Conservation (phyloP, 2,113 vertebrate genomes). For the Syrmaticus mikado region DNA sequence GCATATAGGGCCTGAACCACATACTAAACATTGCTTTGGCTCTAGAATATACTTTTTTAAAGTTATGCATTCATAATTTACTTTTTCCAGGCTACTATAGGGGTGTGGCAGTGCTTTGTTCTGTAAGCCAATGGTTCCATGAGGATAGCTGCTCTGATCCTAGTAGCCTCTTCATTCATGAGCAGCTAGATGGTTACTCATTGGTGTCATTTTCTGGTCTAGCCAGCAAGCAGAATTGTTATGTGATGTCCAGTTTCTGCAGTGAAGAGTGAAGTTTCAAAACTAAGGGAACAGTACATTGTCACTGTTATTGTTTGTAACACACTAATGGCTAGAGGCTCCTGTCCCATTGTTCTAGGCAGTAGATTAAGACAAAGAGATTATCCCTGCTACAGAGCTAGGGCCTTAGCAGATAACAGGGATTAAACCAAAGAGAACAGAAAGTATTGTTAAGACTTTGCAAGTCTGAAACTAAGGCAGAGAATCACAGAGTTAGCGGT, state of each 20-base stretch:
- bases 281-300: not conserved
- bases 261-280: not conserved
- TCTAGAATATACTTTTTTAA: not conserved
- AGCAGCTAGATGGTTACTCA: not conserved
- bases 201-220: not conserved
- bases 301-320: not conserved
- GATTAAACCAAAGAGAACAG: not conserved
- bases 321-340: rapidly evolving
- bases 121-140: not conserved
- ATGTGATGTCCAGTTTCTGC: not conserved
- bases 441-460: not conserved
- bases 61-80: not conserved
- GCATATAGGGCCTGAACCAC: not conserved
- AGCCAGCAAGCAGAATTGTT: not conserved
- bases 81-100: not conserved
- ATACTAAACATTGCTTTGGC: not conserved
- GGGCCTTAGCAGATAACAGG: not conserved
- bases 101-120: not conserved
- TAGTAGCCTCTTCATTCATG: not conserved
- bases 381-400: not conserved
- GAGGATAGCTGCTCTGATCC: not conserved
- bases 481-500: too few relatives aligned
- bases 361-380: not conserved
- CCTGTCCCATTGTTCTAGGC: not conserved
- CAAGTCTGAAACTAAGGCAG: not conserved